Conservation (phyloP, 23 tunicate species). For the Styela plicata region DNA sequence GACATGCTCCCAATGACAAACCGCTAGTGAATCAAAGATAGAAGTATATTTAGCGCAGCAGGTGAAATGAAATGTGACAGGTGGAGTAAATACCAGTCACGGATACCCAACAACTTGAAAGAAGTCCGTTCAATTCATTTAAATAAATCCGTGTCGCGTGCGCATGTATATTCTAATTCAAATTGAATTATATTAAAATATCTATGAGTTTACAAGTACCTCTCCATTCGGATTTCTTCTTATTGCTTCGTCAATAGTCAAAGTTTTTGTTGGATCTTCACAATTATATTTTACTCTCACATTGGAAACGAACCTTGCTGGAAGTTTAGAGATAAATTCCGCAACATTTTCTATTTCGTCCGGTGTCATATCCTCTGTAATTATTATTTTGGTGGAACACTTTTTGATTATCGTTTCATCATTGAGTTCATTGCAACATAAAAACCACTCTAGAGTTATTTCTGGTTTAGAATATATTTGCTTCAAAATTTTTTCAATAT, state of each 20-base stretch:
- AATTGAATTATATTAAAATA: too few relatives aligned
- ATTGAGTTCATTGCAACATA: neutral
- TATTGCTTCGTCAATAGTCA: neutral
- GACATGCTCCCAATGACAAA: too few relatives aligned
- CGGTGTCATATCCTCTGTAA: neutral
- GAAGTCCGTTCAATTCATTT: too few relatives aligned
- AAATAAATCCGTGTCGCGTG: too few relatives aligned
- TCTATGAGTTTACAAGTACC: too few relatives aligned
- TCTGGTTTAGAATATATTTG: neutral
- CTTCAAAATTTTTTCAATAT: neutral
- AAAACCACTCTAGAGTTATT: neutral
- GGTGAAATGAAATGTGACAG: too few relatives aligned
- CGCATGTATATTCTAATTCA: too few relatives aligned
- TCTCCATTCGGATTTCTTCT: neutral
- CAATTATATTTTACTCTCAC: neutral
- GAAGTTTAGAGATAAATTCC: neutral
- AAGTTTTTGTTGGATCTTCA: neutral
- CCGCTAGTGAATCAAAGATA: too few relatives aligned
- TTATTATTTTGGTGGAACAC: neutral
- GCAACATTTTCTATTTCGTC: neutral
- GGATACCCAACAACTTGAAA: too few relatives aligned
- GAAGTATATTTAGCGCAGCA: too few relatives aligned
- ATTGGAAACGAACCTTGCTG: neutral
- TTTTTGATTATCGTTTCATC: neutral
- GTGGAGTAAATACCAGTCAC: too few relatives aligned